Evolutionary conservation across 92 coral and sea anemone genomes (phyloP).

Genomic region (Phenganax stokvisi): DNA sequence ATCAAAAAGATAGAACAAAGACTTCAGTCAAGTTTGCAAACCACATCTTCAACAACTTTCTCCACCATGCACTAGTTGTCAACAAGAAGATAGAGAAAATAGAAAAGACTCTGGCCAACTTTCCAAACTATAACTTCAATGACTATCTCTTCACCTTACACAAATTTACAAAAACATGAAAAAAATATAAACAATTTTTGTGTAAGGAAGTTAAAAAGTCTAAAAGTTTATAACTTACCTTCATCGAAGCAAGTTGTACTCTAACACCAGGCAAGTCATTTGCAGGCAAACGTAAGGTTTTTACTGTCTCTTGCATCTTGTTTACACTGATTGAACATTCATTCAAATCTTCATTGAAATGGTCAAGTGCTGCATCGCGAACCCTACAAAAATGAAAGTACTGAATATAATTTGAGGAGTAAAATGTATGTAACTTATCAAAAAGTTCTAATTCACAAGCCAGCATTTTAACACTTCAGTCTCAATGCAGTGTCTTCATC

Average conservation of each 20-base stretch:
- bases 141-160: too few relatives aligned
- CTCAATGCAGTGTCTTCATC: too few relatives aligned
- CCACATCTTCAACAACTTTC: too few relatives aligned
- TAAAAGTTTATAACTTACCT: slow-evolving; percentile 10
- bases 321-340: slow-evolving; percentile 10
- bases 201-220: neutral
- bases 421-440: neutral
- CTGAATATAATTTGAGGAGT: neutral
- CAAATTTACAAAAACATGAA: too few relatives aligned
- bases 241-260: slow-evolving; percentile 23
- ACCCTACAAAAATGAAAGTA: slow-evolving; percentile 8
- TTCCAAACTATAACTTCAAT: too few relatives aligned
- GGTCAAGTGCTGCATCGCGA: slow-evolving; percentile 26
- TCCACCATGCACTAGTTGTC: too few relatives aligned
- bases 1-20: too few relatives aligned
- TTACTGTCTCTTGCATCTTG: slow-evolving; percentile 26
- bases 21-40: too few relatives aligned
- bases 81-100: too few relatives aligned
- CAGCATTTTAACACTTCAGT: too few relatives aligned
- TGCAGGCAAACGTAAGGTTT: slow-evolving; percentile 21
- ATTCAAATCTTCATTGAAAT: slow-evolving; percentile 24
- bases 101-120: too few relatives aligned
- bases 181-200: neutral
- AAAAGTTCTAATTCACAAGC: too few relatives aligned
- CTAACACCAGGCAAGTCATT: slow-evolving; percentile 24